Percentiles rank a stretch among this genome's conserved stretches.
These are phyloP conservation scores for Nylanderia fulva DNA, from an alignment of 1,140 invertebrate genomes.

Conservation along the genomic window DNA sequence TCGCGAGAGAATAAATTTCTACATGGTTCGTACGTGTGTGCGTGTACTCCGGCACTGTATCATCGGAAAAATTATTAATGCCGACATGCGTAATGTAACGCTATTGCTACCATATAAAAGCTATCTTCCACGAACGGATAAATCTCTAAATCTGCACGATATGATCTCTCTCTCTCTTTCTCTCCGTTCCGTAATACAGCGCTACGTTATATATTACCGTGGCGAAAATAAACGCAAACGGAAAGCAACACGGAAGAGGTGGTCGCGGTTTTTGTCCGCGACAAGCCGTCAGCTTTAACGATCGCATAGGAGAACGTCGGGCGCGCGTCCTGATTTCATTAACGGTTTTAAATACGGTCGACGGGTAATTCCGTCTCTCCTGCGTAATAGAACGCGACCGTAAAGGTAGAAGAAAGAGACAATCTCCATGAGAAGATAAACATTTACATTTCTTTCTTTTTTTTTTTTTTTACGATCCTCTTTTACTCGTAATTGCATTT, in stretches of 20 bases:
- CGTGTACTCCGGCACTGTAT: neutral
- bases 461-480: too few relatives aligned
- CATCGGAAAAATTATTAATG: slow-evolving; percentile 25
- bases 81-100: neutral
- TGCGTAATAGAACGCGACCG: slow-evolving; percentile 28
- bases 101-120: neutral
- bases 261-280: slow-evolving; percentile 55
- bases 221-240: slow-evolving; percentile 44
- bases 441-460: slow-evolving; percentile 43
- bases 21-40: neutral
- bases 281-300: slow-evolving; percentile 64
- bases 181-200: neutral
- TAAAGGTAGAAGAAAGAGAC: slow-evolving; percentile 22
- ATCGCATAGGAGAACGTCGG: slow-evolving; percentile 33
- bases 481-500: slow-evolving; percentile 50
- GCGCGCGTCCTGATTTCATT: slow-evolving; percentile 61
- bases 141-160: slow-evolving; percentile 32
- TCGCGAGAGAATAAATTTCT: slow-evolving; percentile 13
- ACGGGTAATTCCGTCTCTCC: slow-evolving; percentile 46
- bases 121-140: slow-evolving; percentile 27
- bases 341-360: slow-evolving; percentile 56
- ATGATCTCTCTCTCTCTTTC: slow-evolving; percentile 28
- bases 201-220: slow-evolving; percentile 55
- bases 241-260: slow-evolving; percentile 46
- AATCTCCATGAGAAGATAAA: slow-evolving; percentile 43